These are phyloP conservation scores for Allobates femoralis DNA, from an alignment of 2,797 vertebrate genomes.

Conservation along the genomic window DNA sequence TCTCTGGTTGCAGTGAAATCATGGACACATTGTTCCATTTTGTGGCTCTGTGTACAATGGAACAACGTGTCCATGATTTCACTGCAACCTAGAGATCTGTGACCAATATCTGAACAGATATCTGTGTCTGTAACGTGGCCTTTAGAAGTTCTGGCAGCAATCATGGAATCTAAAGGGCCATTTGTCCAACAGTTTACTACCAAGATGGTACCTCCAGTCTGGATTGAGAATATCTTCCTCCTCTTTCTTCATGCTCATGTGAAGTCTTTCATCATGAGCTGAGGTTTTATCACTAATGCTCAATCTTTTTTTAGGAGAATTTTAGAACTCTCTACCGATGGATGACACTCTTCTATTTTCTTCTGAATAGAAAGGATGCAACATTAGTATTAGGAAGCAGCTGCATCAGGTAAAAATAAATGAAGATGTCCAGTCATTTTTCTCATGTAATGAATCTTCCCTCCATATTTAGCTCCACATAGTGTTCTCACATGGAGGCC, in stretches of 20 bases:
- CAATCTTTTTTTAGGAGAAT: neutral
- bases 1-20: too few relatives aligned
- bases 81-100: too few relatives aligned
- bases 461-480: neutral
- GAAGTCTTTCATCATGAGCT: neutral
- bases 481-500: slow-evolving; percentile 19
- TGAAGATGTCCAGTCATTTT: slow-evolving; percentile 43
- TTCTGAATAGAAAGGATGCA: neutral
- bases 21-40: too few relatives aligned
- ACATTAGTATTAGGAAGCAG: slow-evolving; percentile 9
- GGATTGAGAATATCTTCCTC: neutral
- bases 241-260: neutral
- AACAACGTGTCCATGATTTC: too few relatives aligned
- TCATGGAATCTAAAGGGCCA: too few relatives aligned
- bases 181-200: too few relatives aligned
- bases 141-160: too few relatives aligned
- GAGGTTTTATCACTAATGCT: neutral
- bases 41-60: too few relatives aligned
- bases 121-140: too few relatives aligned
- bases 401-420: slow-evolving; percentile 38
- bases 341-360: neutral
- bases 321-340: neutral
- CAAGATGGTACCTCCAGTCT: neutral
- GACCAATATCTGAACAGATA: too few relatives aligned
- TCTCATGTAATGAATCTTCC: slow-evolving; percentile 34